These are phyloP conservation scores for Nomada fucata DNA, from an alignment of 2,888 invertebrate genomes.

Conservation along the genomic window DNA sequence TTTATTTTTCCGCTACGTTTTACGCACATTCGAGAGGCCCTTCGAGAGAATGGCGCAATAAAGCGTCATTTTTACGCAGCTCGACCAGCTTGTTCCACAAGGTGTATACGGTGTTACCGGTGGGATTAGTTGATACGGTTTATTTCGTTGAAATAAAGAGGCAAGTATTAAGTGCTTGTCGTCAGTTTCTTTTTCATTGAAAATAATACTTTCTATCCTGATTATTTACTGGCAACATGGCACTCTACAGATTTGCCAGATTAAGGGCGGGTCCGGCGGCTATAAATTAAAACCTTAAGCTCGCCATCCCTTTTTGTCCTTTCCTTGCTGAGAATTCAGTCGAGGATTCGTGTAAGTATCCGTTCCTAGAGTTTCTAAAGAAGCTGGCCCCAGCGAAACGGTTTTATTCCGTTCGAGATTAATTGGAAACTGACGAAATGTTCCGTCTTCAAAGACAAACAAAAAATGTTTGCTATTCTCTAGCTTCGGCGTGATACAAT, in stretches of 20 bases:
- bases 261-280: slow-evolving; percentile 69
- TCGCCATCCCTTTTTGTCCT: slow-evolving; percentile 41
- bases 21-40: not conserved
- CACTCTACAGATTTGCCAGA: slow-evolving; percentile 74
- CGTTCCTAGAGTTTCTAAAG: slow-evolving; percentile 37
- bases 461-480: not conserved
- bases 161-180: slow-evolving; percentile 66
- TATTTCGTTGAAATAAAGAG: slow-evolving; percentile 50
- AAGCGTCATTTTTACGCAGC: slow-evolving; percentile 4
- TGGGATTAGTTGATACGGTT: slow-evolving; percentile 53
- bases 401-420: slow-evolving; percentile 45
- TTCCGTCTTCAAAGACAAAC: not conserved
- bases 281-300: slow-evolving; percentile 73
- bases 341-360: slow-evolving; percentile 63
- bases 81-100: not conserved
- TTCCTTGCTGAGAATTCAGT: slow-evolving; percentile 42
- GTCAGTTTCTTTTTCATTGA: slow-evolving; percentile 62
- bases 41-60: not conserved
- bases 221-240: slow-evolving; percentile 71
- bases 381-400: slow-evolving; percentile 24
- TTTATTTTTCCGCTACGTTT: not conserved
- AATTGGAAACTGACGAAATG: slow-evolving; percentile 33
- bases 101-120: slow-evolving; percentile 11
- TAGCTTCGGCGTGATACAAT: not conserved
- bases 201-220: slow-evolving; percentile 63